Evolutionary conservation across 2,797 vertebrate genomes (phyloP), one percentile per base, ranked within the genome.

Genomic region (Acipenser transmontanus): DNA sequence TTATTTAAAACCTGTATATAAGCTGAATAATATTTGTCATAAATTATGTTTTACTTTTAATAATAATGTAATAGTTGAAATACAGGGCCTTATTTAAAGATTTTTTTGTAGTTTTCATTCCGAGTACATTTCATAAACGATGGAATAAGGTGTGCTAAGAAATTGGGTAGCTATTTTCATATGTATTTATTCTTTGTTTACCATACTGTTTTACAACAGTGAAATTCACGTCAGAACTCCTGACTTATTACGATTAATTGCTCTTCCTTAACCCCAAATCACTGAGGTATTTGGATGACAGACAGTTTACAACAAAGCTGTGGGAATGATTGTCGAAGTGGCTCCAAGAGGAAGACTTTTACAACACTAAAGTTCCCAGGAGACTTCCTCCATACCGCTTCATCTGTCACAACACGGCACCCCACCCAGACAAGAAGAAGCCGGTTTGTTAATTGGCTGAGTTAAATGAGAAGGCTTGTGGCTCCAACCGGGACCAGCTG

Each of bases 301-400:
- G 20, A 34, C 20, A 34, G 20, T 34, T 34, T 34, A 14, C 4
- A 57, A 11, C 73, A 48, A 5, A 50, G 67, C 75, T 73, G 64
- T 71, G 76, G 66, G 68, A 78, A 64, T 49, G 69, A n/a, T 68
- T 64, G 72, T 80, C 72, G 52, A 54, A 69, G 61, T 6, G 69
- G 68, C 64, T 70, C 65, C 66, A 8, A 1, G 47, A 34, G 20
- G 20, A 47, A 50, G 6, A 11, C 8, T 12, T 68, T 72, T 74
- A 66, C 74, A 68, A 62, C 50, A 73, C 70, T 12, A 7, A 56
- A 61, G 49, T 14, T 20, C 61, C 54, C 65, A 59, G 11, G 68
- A 75, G 67, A 70, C 66, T 52, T 67, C 62, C 17, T 57, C 7
- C 1, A 64, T 73, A 13, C 68, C 61, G 64, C 66, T 77, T 74